Evolutionary conservation across 2,888 invertebrate species (phyloP).

Genomic region (Clitarchus hookeri): DNA sequence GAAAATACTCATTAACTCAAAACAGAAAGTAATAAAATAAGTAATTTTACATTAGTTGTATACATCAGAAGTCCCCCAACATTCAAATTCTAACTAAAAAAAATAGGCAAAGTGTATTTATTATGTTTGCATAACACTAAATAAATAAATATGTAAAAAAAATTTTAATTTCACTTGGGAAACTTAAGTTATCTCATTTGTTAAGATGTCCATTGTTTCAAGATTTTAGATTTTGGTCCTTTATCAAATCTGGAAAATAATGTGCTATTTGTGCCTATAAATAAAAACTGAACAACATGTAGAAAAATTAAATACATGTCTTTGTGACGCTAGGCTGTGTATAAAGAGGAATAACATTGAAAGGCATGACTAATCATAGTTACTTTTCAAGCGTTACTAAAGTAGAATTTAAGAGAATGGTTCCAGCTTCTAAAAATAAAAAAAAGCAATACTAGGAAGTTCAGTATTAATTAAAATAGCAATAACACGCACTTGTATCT

Average conservation of each 20-base stretch:
- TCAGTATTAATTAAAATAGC: neutral
- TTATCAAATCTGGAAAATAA: neutral
- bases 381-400: no score
- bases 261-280: neutral
- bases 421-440: neutral
- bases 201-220: neutral
- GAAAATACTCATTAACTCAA: neutral
- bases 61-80: neutral
- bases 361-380: neutral
- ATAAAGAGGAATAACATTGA: neutral
- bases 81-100: neutral
- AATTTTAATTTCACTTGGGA: no score
- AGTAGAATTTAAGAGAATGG: no score
- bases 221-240: neutral
- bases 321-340: neutral
- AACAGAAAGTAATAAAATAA: no score
- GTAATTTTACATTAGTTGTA: neutral
- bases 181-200: no score
- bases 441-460: conserved; percentile 1
- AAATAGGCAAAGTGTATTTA: neutral
- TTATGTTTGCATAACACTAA: no score
- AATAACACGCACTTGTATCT: neutral
- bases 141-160: no score
- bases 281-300: neutral
- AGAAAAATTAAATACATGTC: neutral